Percentiles rank a stretch among this genome's conserved stretches.
Conservation (phyloP, 1,140 invertebrate species). For the Nilaparvata lugens region DNA sequence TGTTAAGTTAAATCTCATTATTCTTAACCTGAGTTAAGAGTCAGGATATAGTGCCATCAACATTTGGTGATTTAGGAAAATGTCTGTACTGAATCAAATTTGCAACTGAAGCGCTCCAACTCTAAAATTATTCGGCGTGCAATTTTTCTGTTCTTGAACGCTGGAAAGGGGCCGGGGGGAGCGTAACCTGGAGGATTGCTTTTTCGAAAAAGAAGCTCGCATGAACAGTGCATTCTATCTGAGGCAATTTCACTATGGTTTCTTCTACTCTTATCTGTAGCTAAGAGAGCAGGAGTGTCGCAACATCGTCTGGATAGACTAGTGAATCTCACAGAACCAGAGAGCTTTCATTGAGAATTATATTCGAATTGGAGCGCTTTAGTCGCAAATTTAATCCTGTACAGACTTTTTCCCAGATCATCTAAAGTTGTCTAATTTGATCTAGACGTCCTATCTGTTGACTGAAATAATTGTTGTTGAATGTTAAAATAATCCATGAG, state of each 20-base stretch:
- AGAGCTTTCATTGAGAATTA: conserved; percentile 99
- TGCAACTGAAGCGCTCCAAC: no score
- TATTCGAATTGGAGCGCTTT: conserved; percentile 44
- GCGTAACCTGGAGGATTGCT: conserved; percentile 98
- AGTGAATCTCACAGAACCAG: conserved; percentile 98
- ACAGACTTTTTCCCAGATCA: no score
- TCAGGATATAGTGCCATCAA: no score
- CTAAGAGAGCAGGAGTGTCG: conserved; percentile 98
- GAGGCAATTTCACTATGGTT: conserved; percentile 98
- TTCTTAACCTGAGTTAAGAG: no score
- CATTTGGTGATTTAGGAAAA: no score
- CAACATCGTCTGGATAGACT: conserved; percentile 99
- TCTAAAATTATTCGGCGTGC: conserved; percentile 56
- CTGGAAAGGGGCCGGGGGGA: conserved; percentile 94
- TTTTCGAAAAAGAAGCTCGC: conserved; percentile 96
- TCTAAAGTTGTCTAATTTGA: no score
- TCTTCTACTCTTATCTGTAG: conserved; percentile 98
- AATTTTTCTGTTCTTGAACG: conserved; percentile 92
- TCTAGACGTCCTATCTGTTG: no score
- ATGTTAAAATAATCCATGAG: no score
- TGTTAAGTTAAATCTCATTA: no score
- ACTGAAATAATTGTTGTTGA: no score
- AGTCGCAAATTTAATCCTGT: no score
- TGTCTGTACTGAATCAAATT: no score
- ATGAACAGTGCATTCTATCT: conserved; percentile 95